Conservation (phyloP, 2,797 vertebrate species). For the Nannoperca obscura region DNA sequence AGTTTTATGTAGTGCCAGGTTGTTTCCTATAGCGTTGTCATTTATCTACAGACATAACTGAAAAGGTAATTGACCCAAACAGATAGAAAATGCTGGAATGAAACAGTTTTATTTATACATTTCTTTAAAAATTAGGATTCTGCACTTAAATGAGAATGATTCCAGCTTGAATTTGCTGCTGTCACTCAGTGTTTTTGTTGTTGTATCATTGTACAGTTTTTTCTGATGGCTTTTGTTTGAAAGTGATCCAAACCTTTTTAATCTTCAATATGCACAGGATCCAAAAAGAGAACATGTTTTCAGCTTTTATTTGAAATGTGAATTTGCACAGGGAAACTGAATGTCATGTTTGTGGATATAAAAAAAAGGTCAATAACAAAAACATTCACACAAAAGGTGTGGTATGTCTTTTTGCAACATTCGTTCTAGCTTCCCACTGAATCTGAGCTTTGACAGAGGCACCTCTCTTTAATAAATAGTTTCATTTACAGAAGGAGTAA, state of each 20-base stretch:
- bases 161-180: not conserved
- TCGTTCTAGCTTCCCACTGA: constrained; percentile 71
- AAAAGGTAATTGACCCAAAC: not conserved
- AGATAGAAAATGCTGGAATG: not conserved
- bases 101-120: too few relatives aligned
- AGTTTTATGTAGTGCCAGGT: not conserved
- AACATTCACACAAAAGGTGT: constrained; percentile 85
- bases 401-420: constrained; percentile 77
- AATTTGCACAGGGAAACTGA: constrained; percentile 83
- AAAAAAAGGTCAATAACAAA: constrained; percentile 87
- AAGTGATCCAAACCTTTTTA: not conserved
- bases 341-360: constrained; percentile 86
- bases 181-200: not conserved
- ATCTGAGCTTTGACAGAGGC: constrained; percentile 75
- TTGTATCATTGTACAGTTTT: too few relatives aligned
- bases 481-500: constrained; percentile 83
- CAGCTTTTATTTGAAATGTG: constrained; percentile 89
- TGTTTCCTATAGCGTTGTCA: not conserved
- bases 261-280: not conserved
- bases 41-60: not conserved
- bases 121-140: too few relatives aligned
- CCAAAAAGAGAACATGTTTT: constrained; percentile 39
- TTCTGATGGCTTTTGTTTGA: not conserved
- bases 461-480: constrained; percentile 87
- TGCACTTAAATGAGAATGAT: too few relatives aligned